phyloP scores from a whole-genome alignment of 2,797 vertebrate genomes.

The Adrianichthys oophorus region DNA sequence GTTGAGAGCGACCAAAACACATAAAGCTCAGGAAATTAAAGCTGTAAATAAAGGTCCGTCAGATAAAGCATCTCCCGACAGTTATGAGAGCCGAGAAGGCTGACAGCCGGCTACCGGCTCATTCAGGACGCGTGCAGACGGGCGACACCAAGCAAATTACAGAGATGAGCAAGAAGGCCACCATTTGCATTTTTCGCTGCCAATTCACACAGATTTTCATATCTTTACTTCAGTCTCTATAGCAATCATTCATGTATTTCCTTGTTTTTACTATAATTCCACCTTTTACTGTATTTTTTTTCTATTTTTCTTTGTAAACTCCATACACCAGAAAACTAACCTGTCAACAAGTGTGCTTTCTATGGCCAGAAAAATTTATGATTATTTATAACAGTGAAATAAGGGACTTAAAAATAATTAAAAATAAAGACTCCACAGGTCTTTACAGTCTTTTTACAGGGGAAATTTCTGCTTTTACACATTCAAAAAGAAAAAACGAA shows the following conservation, averaged over 20 bases:
- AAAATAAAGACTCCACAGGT: too few relatives aligned
- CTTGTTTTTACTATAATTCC: constrained; percentile 1
- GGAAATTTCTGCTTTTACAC: too few relatives aligned
- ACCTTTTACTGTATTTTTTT: constrained; percentile 19
- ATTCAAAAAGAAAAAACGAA: too few relatives aligned
- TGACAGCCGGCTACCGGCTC: constrained; percentile 64
- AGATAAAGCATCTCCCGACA: constrained; percentile 81
- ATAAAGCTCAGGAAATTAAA: constrained; percentile 84
- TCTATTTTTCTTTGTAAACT: constrained; percentile 18
- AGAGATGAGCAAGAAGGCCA: constrained; percentile 74
- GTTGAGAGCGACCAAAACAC: constrained; percentile 59
- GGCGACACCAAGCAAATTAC: constrained; percentile 77
- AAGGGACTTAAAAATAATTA: not conserved
- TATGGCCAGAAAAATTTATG: too few relatives aligned
- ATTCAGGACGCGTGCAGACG: constrained; percentile 71
- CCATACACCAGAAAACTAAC: constrained; percentile 30
- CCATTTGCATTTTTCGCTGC: constrained; percentile 72
- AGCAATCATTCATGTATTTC: constrained; percentile 42
- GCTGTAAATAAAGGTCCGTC: constrained; percentile 81
- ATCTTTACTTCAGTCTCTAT: constrained; percentile 40
- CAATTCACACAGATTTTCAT: constrained; percentile 51
- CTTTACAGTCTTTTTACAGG: too few relatives aligned
- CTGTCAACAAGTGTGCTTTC: constrained; percentile 12
- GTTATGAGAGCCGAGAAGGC: constrained; percentile 76
- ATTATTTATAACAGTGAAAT: too few relatives aligned